Base-by-base conservation (phyloP, 2,797 vertebrate species). In the Danio aesculapii region DNA sequence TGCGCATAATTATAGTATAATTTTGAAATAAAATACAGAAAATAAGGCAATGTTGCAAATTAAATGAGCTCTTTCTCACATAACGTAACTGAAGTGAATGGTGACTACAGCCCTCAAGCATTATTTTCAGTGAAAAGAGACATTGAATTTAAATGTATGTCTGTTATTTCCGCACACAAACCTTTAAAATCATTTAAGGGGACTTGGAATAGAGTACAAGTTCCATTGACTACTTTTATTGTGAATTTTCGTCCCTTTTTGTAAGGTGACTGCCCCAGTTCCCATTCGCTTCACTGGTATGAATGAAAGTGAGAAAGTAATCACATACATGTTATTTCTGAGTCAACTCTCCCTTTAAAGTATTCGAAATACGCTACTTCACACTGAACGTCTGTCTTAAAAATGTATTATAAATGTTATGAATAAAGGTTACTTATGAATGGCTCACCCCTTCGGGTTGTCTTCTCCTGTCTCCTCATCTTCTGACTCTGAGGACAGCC, bases 401-500 rank as follows among this genome's bases (percentile, higher is more conserved):
- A n/a, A 44, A 46, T 12, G 7, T 30, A 30, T 1, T 30, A 30
- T 30, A 30, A 5, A 21, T 47, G 19, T 67, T 47, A 16, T 11
- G 13, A 10, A 43, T n/a, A 12, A 7, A 12, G 57, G 17, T 77
- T 49, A 17, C 41, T 58, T 50, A 14, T 49, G 11, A 19, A 73
- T 70, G 46, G 85, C 84, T 77, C 46, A 87, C 79, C 71, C 44
- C 13, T 10, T 68, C 61, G 84, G 79, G 67, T 17, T 82, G n/a
- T 82, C 86, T 1, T 85, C 86, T 12, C 5, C 84, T 0, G 92
- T 92, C n/a, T 83, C 90, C 13, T 94, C 94, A 10, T 90, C 91
- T 77, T 95, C 94, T 5, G 93, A 94, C 0, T 91, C 93, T 0
- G 94, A 95, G 8, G 94, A 95, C 39, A 92, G 68, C 49, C 92